Conservation (phyloP, 2,888 invertebrate genomes). For the Sphaerophoria taeniata region DNA sequence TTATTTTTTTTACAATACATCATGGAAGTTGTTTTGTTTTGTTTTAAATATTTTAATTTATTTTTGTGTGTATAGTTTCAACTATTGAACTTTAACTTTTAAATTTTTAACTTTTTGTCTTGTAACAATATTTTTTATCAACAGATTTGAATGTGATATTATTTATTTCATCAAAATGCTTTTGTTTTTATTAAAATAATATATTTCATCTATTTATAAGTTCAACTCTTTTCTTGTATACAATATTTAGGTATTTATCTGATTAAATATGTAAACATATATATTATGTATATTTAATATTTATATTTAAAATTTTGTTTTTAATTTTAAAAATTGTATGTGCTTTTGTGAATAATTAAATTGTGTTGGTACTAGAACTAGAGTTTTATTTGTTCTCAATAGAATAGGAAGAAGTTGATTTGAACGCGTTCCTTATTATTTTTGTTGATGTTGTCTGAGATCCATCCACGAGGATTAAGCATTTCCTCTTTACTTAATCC, state of each 20-base stretch:
- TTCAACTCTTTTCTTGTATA: background rate
- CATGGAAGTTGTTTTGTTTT: constrained; percentile 48
- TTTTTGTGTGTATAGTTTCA: constrained; percentile 29
- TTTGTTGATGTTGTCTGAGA: constrained; percentile 16
- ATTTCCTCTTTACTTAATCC: background rate
- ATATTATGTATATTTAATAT: constrained; percentile 42
- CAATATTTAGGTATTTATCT: background rate
- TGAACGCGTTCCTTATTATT: constrained; percentile 15
- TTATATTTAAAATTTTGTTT: constrained; percentile 32
- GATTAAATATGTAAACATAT: constrained; percentile 32
- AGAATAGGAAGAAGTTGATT: constrained; percentile 58
- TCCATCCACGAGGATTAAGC: constrained; percentile 5
- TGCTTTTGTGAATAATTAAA: constrained; percentile 53
- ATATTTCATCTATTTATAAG: background rate
- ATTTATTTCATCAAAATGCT: background rate
- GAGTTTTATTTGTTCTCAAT: constrained; percentile 8
- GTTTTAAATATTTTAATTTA: constrained; percentile 9
- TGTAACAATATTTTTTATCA: constrained; percentile 54
- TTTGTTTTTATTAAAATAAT: constrained; percentile 29
- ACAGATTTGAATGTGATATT: constrained; percentile 20
- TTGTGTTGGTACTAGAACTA: constrained; percentile 41
- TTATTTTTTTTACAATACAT: constrained; percentile 35
- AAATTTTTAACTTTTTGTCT: constrained; percentile 34
- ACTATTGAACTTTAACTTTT: constrained; percentile 67
- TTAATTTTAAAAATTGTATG: constrained; percentile 3